Evolutionary conservation across 1,140 invertebrate genomes (phyloP), one percentile per base, ranked within the genome.

Genomic region (Spodoptera litura): DNA sequence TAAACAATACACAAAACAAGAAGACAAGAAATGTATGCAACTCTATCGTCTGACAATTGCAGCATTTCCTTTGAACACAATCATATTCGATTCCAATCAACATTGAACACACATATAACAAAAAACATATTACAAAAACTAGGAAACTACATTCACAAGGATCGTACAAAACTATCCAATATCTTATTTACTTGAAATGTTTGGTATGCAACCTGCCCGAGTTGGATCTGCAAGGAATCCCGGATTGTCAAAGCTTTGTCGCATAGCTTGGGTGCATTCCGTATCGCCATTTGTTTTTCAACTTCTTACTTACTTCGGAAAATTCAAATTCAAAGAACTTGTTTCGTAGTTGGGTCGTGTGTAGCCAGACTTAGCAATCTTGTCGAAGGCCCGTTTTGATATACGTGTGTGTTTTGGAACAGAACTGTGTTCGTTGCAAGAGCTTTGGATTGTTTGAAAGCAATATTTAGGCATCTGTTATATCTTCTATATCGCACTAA

Each of bases 171-270:
- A 61, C 56, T 74, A 74, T 74, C 71, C 35, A 61, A 74, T 74
- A 74, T 76, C 61, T 76, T 76, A 76, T 62, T 76, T 76, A 76
- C 73, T 64, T 64, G 73, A 76, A 76, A 76, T 80, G 82, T 86
- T 86, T 82, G 85, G 83, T 82, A 89, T 87, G 82, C 84, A 83
- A 78, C 82, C 62, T 79, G 73, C 66, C 62, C 66, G 59, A 74
- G 49, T 51, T 62, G 31, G 70, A 78, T 79, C 61, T 75, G 44
- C 64, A 49, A 81, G 78, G 83, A 79, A 80, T 80, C 77, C 78
- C 20, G 80, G 80, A 86, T 82, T 85, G 87, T 89, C 88, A 91
- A 91, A 89, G 88, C 88, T 88, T 87, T 90, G 84, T 89, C 80
- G 84, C 83, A 81, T 83, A 80, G 80, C 64, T 70, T n/a, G 64